Conservation (phyloP, 2,888 invertebrate genomes). For the Cryptophagus acutangulus region DNA sequence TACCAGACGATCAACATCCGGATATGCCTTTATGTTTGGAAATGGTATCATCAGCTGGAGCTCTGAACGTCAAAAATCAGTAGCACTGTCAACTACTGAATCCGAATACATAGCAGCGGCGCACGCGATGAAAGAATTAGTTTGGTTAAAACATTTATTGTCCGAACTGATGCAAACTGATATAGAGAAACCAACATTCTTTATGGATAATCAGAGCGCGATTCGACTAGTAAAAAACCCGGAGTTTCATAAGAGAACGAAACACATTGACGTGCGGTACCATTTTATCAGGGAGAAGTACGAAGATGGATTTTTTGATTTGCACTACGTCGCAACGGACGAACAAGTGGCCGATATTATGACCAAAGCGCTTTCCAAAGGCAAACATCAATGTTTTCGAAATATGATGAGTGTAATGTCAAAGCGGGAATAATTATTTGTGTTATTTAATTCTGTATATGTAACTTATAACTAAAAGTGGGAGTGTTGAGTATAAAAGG, state of each 20-base stretch:
- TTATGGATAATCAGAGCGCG: conserved; percentile 6
- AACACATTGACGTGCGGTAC: neutral
- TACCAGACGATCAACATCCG: conserved; percentile 7
- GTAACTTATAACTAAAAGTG: no score
- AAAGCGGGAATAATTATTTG: no score
- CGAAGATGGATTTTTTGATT: neutral
- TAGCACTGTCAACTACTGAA: conserved; percentile 8
- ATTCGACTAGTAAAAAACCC: conserved; percentile 9
- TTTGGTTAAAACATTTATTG: conserved; percentile 6
- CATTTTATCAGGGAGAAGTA: conserved; percentile 2
- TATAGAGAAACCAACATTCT: no score
- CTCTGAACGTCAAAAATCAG: conserved; percentile 1
- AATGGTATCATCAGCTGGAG: conserved; percentile 7
- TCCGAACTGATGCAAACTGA: conserved; percentile 4
- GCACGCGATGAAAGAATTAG: conserved; percentile 5
- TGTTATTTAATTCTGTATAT: no score
- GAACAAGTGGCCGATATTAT: conserved; percentile 1
- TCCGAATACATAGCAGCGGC: conserved; percentile 7
- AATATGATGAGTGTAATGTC: no score
- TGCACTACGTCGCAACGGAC: neutral
- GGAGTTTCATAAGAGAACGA: neutral
- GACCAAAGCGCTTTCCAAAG: neutral
- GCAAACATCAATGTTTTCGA: no score
- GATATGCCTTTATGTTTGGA: conserved; percentile 4
- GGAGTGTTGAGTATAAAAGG: no score